Conservation (phyloP, 2,113 vertebrate genomes). For the Neolamprologus variostigma region DNA sequence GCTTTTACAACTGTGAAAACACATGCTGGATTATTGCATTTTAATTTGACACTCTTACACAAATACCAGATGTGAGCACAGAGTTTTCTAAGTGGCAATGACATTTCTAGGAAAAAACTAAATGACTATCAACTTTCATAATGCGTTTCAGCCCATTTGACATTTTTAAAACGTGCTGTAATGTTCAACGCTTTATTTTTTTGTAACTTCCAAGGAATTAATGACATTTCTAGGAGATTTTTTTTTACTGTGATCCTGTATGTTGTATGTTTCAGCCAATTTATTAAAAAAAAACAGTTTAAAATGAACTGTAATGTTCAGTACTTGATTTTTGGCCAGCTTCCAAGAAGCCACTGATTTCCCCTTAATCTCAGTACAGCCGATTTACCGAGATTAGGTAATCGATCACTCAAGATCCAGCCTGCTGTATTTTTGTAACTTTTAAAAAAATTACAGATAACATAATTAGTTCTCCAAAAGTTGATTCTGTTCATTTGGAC, state of each 20-base stretch:
- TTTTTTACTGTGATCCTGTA: not conserved
- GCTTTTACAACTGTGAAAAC: not conserved
- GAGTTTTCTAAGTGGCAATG: not conserved
- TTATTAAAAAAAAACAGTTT: not conserved
- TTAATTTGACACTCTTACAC: not conserved
- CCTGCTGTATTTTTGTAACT: not conserved
- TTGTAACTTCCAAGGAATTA: not conserved
- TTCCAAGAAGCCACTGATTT: not conserved
- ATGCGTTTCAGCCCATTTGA: not conserved
- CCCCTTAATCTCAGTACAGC: not conserved
- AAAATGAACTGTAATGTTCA: not conserved
- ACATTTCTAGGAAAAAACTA: not conserved
- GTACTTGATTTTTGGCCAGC: not conserved
- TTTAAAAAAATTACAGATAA: fast-evolving
- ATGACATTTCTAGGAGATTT: not conserved
- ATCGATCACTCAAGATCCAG: not conserved
- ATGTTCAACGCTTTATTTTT: not conserved
- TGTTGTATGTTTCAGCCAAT: not conserved
- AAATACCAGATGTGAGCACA: not conserved
- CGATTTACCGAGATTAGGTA: not conserved
- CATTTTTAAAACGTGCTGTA: not conserved
- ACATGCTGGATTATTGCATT: not conserved
- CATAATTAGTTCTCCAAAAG: not conserved
- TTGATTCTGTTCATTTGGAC: not conserved
- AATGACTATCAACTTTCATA: not conserved